Evolutionary conservation across 2,113 vertebrate species (phyloP), one percentile per base, ranked within the genome.

Genomic region (Hippolais icterina): DNA sequence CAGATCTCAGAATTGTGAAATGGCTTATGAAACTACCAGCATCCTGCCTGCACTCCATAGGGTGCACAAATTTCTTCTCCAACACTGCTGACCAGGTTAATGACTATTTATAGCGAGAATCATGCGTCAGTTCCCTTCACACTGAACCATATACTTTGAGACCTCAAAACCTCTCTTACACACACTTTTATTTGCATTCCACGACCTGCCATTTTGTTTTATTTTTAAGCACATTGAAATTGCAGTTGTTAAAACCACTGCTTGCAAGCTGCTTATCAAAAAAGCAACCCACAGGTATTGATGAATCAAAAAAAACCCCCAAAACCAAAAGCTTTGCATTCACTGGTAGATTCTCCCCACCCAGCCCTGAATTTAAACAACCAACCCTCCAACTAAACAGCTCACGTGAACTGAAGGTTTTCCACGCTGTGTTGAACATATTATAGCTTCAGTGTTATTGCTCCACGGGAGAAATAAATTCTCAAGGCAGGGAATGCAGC

Each of bases 11-110:
- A 85, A 88, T 80, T 84, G 82, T 65, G 82, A 91, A 87, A 83
- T 24, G n/a, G 82, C 75, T 94, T 89, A 93, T 54, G 88, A 90
- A 94, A 91, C 64, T 53, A 75, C 59, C 75, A 94, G 37, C 63
- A 80, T 44, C 66, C 54, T 85, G 90, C 59, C 12, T 54, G 42
- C 28, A 39, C 68, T 80, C 66, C 69, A 63, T 0, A 59, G 68
- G 60, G 24, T 29, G 44, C 70, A 54, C 17, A 56, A 42, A 91
- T 63, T 77, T 42, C 71, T 90, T 72, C 61, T 74, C 66, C 87
- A 84, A 23, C 47, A 35, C 37, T 61, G 54, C 64, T 82, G 91
- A 91, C 87, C 91, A 94, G 57, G 74, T 76, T 72, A 94, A 53
- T 87, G 83, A 79, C 66, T 74, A 88, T 70, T 83, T 90, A 77